Percentiles rank a stretch among this genome's conserved stretches.
Evolutionary conservation across 2,888 invertebrate species (phyloP).

Genomic region (Pelosia muscerda): DNA sequence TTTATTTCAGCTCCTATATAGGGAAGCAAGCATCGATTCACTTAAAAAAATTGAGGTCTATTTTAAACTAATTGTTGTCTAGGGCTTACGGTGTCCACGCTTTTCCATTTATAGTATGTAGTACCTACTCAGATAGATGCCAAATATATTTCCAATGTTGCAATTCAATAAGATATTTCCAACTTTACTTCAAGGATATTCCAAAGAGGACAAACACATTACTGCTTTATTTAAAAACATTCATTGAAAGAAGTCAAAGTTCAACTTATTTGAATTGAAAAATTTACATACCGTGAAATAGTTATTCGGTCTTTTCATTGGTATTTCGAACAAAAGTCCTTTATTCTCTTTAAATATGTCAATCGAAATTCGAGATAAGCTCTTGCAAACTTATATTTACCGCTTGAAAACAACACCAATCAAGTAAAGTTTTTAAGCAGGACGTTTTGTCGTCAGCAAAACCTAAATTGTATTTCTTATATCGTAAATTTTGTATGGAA

Average conservation of each 20-base stretch:
- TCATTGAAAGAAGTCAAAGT: slow-evolving; percentile 6
- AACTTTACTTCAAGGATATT: neutral
- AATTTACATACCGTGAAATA: neutral
- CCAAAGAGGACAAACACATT: neutral
- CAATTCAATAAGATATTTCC: neutral
- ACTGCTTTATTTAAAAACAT: neutral
- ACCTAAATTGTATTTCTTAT: slow-evolving; percentile 32
- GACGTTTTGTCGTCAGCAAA: slow-evolving; percentile 21
- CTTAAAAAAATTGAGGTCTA: no score
- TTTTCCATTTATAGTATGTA: no score
- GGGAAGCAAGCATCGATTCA: no score
- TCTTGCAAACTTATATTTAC: slow-evolving; percentile 28
- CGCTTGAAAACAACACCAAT: neutral
- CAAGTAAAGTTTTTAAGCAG: neutral
- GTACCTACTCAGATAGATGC: no score
- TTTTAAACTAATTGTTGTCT: no score
- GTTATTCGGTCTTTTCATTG: neutral
- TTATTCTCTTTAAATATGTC: slow-evolving; percentile 41
- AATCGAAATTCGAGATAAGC: slow-evolving; percentile 36
- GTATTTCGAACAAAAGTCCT: slow-evolving; percentile 46
- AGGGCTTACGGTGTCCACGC: no score
- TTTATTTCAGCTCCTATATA: no score
- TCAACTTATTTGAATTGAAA: slow-evolving; percentile 3
- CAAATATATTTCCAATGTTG: no score
- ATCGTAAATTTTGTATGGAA: slow-evolving; percentile 43